Conservation (phyloP, 2,797 vertebrate genomes). For the Ceryle rudis region DNA sequence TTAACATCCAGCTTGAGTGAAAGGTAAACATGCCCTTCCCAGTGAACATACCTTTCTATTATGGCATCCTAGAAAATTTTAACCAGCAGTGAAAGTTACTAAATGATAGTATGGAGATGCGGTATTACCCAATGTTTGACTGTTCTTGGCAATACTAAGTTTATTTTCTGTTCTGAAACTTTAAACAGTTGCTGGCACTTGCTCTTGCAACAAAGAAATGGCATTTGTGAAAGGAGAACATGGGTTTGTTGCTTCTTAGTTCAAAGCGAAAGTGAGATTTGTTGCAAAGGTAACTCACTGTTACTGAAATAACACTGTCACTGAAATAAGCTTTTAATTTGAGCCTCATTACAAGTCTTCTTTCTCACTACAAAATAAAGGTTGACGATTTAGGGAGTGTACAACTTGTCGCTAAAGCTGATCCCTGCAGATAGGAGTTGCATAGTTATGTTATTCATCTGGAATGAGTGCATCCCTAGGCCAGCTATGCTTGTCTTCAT, state of each 20-base stretch:
- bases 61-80: slow-evolving; percentile 32
- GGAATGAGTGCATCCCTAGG: neutral
- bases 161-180: slow-evolving; percentile 16
- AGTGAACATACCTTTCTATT: slow-evolving; percentile 26
- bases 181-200: neutral
- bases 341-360: neutral
- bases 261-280: neutral
- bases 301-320: neutral
- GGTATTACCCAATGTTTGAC: neutral
- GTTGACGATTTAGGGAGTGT: neutral
- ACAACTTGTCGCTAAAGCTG: neutral
- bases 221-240: neutral
- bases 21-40: slow-evolving; percentile 49
- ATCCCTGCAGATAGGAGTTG: neutral
- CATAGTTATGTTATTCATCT: neutral
- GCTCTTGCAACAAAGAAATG: neutral
- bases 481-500: neutral
- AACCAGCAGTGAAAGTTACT: neutral
- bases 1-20: neutral
- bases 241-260: neutral
- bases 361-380: neutral
- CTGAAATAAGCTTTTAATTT: neutral
- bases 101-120: neutral
- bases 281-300: neutral
- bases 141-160: neutral